These are phyloP conservation scores for Tympanuchus pallidicinctus DNA, from an alignment of 2,113 vertebrate genomes.

Conservation along the genomic window DNA sequence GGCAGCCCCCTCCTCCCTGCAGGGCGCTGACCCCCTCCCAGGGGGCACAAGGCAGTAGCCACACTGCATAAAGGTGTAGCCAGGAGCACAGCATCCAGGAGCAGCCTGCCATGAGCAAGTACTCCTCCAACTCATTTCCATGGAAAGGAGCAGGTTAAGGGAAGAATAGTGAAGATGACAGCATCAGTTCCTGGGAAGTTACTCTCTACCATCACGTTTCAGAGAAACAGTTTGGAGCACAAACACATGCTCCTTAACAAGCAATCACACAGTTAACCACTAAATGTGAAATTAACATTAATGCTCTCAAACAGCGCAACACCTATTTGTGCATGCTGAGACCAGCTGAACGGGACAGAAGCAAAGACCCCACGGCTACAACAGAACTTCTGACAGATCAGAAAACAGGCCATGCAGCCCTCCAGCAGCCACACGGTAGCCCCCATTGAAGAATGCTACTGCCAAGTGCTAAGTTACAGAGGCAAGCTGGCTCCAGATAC, in stretches of 20 bases:
- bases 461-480: background rate
- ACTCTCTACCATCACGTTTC: background rate
- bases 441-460: background rate
- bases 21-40: background rate
- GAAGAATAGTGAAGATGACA: background rate
- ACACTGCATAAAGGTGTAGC: background rate
- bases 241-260: background rate
- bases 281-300: background rate
- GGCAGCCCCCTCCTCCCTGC: background rate
- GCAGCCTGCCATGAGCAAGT: background rate
- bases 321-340: background rate
- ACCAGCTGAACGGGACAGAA: background rate
- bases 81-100: background rate
- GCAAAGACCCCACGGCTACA: background rate
- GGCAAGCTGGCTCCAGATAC: rapidly evolving
- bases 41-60: background rate
- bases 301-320: background rate
- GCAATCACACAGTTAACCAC: background rate
- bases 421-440: background rate
- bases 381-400: background rate
- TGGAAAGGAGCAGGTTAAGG: background rate
- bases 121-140: rapidly evolving
- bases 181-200: background rate
- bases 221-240: background rate
- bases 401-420: background rate